Percentiles rank a stretch among this genome's conserved stretches.
phyloP scores from a whole-genome alignment of 2,797 vertebrate genomes.

The Enteromius viviparus region DNA sequence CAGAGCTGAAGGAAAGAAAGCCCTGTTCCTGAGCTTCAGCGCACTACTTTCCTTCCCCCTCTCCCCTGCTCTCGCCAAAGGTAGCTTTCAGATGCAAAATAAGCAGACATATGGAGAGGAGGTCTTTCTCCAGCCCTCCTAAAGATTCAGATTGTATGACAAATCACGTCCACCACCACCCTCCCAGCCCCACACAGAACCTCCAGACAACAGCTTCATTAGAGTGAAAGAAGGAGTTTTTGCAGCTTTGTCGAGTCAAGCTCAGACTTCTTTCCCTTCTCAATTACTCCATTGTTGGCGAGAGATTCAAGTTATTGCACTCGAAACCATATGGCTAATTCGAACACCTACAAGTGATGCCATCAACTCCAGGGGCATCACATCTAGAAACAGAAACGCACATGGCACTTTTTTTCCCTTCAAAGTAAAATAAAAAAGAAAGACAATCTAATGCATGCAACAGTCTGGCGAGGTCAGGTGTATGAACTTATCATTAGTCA shows the following conservation, averaged over 20 bases:
- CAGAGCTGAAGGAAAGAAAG: slow-evolving; percentile 43
- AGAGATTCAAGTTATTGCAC: slow-evolving; percentile 80
- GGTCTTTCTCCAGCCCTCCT: slow-evolving; percentile 81
- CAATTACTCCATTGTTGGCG: slow-evolving; percentile 84
- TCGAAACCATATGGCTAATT: slow-evolving; percentile 83
- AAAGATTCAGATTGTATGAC: slow-evolving; percentile 95
- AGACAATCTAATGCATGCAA: slow-evolving; percentile 43
- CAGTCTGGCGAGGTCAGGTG: slow-evolving; percentile 62
- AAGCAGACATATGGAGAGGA: slow-evolving; percentile 90
- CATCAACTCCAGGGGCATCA: slow-evolving; percentile 17
- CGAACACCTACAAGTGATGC: slow-evolving; percentile 68
- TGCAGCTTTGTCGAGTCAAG: slow-evolving; percentile 81
- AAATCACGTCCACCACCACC: slow-evolving; percentile 85
- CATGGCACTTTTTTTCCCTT: background rate
- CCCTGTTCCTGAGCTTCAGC: slow-evolving; percentile 56
- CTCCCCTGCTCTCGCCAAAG: slow-evolving; percentile 62
- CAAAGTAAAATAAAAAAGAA: too few species aligned
- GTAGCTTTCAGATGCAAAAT: slow-evolving; percentile 88
- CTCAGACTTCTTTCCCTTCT: slow-evolving; percentile 83
- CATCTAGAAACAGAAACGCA: background rate
- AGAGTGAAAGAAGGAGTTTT: slow-evolving; percentile 87
- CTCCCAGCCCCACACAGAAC: slow-evolving; percentile 59
- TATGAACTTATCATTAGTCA: slow-evolving; percentile 67
- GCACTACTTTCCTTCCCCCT: slow-evolving; percentile 51
- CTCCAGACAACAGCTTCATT: slow-evolving; percentile 92